Conservation (phyloP, 1,140 invertebrate genomes). For the Limonius californicus region DNA sequence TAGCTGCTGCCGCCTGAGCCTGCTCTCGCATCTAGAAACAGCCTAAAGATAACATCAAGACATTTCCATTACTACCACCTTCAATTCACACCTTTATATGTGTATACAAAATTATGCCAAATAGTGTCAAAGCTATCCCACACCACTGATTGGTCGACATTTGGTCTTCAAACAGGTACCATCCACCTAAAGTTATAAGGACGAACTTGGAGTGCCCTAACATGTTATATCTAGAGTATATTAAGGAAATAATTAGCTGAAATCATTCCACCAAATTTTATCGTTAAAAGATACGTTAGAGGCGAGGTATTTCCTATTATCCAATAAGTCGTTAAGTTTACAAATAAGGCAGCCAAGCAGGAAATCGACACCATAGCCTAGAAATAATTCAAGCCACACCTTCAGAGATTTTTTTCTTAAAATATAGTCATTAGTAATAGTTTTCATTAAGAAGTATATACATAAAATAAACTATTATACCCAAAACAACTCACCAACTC, state of each 20-base stretch:
- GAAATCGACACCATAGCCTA: neutral
- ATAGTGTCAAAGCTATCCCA: neutral
- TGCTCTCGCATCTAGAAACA: neutral
- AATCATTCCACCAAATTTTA: too few relatives aligned
- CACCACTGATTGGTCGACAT: neutral
- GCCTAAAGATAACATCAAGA: neutral
- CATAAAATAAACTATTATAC: too few relatives aligned
- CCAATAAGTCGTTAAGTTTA: conserved; percentile 12
- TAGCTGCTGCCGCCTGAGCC: neutral
- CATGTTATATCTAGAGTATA: conserved; percentile 10
- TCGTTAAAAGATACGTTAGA: conserved; percentile 10
- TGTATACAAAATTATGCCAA: neutral
- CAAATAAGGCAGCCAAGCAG: conserved; percentile 8
- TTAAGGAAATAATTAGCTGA: conserved; percentile 1
- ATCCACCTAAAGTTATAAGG: conserved; percentile 5
- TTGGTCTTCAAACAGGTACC: neutral
- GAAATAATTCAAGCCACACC: neutral
- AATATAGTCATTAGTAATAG: neutral
- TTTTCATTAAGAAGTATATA: neutral
- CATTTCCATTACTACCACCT: too few relatives aligned
- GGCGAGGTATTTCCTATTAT: conserved; percentile 10
- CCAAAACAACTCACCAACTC: conserved; percentile 4
- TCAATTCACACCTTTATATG: conserved; percentile 5
- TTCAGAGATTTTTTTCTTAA: neutral
- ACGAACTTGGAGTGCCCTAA: conserved; percentile 5